Evolutionary conservation across 64 coral and sea anemone genomes (phyloP), one percentile per base, ranked within the genome.

Genomic region (Astreopora myriophthalma): DNA sequence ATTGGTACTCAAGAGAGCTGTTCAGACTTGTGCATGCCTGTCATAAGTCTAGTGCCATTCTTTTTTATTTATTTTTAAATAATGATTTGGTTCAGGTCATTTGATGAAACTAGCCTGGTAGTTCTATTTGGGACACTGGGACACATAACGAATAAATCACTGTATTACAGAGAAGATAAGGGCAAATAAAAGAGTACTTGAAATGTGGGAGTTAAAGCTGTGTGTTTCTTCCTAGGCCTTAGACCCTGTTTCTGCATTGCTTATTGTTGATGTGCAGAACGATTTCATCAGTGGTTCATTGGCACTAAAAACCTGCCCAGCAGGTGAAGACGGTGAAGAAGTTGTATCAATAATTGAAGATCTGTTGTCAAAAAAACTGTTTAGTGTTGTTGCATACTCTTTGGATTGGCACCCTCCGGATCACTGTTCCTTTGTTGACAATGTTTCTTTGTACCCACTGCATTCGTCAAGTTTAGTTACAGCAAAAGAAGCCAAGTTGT

Each of bases 231-330:
- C 77, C 0, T 46, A 94, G 93, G 87, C 52, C 27, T 35, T 60
- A 5, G 29, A 78, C 40, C 85, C 89, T 20, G 14, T 48, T 31
- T 88, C 80, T 84, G 94, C 76, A 39, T 48, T 99, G n/a, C 17
- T 93, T 20, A 71, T 99, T 64, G 69, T 96, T 28, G 97, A 99
- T 84, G 83, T 91, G 11, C 97, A 99, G 40, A 99, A 99, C 48
- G 97, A 99, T 78, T 99, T 99, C 60, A 99, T 99, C 10, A 90
- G 24, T 79, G 97, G 97, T 8, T 85, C 91, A 14, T 81, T 99
- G 37, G 87, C 80, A 25, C 65, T 99, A 36, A 90, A 95, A 63
- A 22, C 76, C 36, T 95, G 93, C 32, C 88, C 88, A 46, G 93
- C 93, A 30, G 88, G 72, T 7, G 79, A 91, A 52, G 88, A 99